Percentiles rank a stretch among this genome's conserved stretches.
phyloP scores from a whole-genome alignment of 1,140 invertebrate genomes.

The Theocolax elegans region DNA sequence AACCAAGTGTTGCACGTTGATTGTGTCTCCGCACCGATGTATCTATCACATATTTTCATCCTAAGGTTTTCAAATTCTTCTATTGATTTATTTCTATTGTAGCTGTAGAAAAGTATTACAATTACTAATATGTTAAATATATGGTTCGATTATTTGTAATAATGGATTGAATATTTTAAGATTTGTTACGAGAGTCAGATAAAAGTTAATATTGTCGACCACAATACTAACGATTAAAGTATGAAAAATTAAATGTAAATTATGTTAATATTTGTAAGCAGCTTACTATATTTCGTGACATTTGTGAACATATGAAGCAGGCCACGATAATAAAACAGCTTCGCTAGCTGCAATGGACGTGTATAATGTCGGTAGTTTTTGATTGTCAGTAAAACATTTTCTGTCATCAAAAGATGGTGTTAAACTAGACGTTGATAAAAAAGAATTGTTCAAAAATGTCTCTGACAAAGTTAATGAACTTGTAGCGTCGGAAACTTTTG shows the following conservation, averaged over 20 bases:
- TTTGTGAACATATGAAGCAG: slow-evolving; percentile 69
- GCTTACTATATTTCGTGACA: slow-evolving; percentile 77
- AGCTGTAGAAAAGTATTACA: too few species aligned
- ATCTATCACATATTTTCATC: slow-evolving; percentile 71
- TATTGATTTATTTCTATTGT: slow-evolving; percentile 71
- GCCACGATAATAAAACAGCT: slow-evolving; percentile 64
- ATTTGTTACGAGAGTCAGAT: neutral
- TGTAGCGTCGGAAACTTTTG: slow-evolving; percentile 11
- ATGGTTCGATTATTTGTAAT: slow-evolving; percentile 12
- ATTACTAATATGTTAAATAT: too few species aligned
- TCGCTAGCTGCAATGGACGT: slow-evolving; percentile 54
- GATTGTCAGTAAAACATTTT: slow-evolving; percentile 10
- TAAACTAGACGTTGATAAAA: slow-evolving; percentile 11
- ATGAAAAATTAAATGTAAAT: too few species aligned
- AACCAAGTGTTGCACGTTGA: slow-evolving; percentile 74
- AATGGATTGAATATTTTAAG: slow-evolving; percentile 14
- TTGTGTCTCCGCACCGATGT: slow-evolving; percentile 74
- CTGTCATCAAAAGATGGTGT: neutral
- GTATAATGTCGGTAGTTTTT: slow-evolving; percentile 43
- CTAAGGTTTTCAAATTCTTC: slow-evolving; percentile 74
- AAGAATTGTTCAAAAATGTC: slow-evolving; percentile 18
- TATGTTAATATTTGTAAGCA: too few species aligned
- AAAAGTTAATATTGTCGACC: too few species aligned
- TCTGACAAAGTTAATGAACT: slow-evolving; percentile 18
- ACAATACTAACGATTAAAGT: too few species aligned